A percentile compares a stretch with the other conserved stretches of the same genome.
Conservation (phyloP, 2,797 vertebrate species). For the Synaphobranchus kaupii region DNA sequence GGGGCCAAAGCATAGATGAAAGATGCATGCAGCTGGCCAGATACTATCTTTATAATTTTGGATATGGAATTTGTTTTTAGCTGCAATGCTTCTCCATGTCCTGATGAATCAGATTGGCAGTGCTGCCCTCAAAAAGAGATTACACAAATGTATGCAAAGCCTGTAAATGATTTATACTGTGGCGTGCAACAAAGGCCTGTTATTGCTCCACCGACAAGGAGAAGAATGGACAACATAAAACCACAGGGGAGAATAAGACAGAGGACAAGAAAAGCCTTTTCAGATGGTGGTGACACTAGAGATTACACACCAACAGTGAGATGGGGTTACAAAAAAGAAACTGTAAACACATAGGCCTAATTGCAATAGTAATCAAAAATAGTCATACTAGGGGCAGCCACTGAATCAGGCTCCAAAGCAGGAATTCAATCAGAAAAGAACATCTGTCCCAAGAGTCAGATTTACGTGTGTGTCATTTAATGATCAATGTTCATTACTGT, state of each 20-base stretch:
- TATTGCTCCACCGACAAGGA: constrained; percentile 47
- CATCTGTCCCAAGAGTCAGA: neutral
- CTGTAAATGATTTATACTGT: constrained; percentile 75
- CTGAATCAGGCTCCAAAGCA: neutral
- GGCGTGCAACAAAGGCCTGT: constrained; percentile 66
- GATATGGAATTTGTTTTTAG: constrained; percentile 30
- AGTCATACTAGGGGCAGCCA: neutral
- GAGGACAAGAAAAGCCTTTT: constrained; percentile 15
- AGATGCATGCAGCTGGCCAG: constrained; percentile 34
- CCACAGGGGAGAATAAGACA: constrained; percentile 26
- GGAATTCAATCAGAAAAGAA: neutral
- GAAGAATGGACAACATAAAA: constrained; percentile 29
- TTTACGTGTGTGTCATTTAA: neutral
- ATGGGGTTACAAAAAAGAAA: neutral
- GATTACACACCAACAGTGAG: constrained; percentile 16
- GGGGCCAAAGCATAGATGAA: constrained; percentile 41
- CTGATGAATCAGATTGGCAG: constrained; percentile 59
- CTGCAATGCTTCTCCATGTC: constrained; percentile 48
- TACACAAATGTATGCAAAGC: constrained; percentile 76
- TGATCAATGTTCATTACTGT: neutral
- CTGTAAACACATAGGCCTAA: neutral
- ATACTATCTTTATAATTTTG: constrained; percentile 41
- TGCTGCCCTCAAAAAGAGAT: constrained; percentile 68
- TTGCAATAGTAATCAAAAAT: neutral
- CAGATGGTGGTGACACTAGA: constrained; percentile 22